Evolutionary conservation across 1,140 invertebrate genomes (phyloP), one percentile per base, ranked within the genome.

Genomic region (Notospermus geniculatus): DNA sequence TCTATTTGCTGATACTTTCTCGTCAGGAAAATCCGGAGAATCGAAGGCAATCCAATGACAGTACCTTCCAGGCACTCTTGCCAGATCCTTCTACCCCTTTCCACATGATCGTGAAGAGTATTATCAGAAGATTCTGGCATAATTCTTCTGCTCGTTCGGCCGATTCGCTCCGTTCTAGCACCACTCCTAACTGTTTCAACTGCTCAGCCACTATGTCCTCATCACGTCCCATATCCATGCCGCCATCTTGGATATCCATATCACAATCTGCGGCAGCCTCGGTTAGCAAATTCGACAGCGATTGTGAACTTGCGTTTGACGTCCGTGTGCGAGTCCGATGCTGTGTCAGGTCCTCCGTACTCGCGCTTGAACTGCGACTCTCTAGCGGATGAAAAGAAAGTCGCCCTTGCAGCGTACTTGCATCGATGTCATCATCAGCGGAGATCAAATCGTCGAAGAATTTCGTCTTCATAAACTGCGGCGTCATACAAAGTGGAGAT

Each of bases 51-150:
- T n/a, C n/a, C n/a, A n/a, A n/a, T n/a, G n/a, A n/a, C n/a, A n/a
- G n/a, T 68, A 85, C 83, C 78, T 83, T 85, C 87, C 87, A 88
- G 39, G 83, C 82, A 22, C 83, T 78, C 55, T 81, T 82, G 71
- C 81, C 80, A 57, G 84, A 83, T 41, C 85, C 84, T 55, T 85
- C 82, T 23, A 87, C 79, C 25, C 87, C 87, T 64, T 85, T 82
- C 87, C 86, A 88, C 70, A 87, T 83, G 0, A 88, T 76, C 9
- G 84, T 85, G 59, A 86, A 84, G 5, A 87, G 68, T 52, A 85
- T 82, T 64, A 86, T 84, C 0, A 85, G 79, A 1, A 87, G 80
- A 29, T 86, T 77, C 69, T 86, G 84, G 54, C 84, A 85, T 54
- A 88, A 68, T 67, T 87, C 85, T 53, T 80, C 77, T 1, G 60